Evolutionary conservation across 2,113 vertebrate species (phyloP), one percentile per base, ranked within the genome.

Genomic region (Microtus montanus): DNA sequence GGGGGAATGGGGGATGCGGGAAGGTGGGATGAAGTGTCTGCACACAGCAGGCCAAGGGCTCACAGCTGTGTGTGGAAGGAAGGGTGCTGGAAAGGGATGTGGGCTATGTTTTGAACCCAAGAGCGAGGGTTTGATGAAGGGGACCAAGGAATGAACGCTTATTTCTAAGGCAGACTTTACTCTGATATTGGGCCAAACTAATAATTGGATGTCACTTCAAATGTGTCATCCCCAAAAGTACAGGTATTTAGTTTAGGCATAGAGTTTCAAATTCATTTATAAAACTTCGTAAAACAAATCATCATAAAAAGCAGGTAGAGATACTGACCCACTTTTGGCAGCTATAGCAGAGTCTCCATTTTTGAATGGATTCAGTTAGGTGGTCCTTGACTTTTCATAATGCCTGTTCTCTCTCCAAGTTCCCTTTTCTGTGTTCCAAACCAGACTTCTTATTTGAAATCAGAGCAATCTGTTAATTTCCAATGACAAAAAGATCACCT

Each of bases 401-500:
- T 80, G 86, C 20, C 74, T 86, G 78, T 88, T 77, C 63, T 70
- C 66, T 41, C 58, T 79, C 79, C 12, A 15, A 5, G 91, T 89
- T 94, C 92, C 49, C 79, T 83, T 78, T 85, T 52, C 28, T 17
- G 26, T 94, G 92, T 84, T 85, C 90, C 88, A 95, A 92, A 89
- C 85, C 77, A 88, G 26, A 47, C 82, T 85, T 91, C 47, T 73
- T 84, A 87, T 85, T 92, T 41, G 38, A 38, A 84, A 74, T 4
- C n/a, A 91, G 61, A 64, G 19, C 58, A 80, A 90, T 26, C 64
- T 85, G 78, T 91, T 73, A 66, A 93, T 82, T 91, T 89, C 91
- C 70, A 24, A 15, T 26, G 64, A 70, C 92, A 95, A 91, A 89
- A 93, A 71, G 71, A 71, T 85, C 58, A 68, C 78, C 92, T 33